A percentile compares a stretch with the other conserved stretches of the same genome.
Evolutionary conservation across 2,113 vertebrate genomes (phyloP).

Genomic region (Malurus melanocephalus): DNA sequence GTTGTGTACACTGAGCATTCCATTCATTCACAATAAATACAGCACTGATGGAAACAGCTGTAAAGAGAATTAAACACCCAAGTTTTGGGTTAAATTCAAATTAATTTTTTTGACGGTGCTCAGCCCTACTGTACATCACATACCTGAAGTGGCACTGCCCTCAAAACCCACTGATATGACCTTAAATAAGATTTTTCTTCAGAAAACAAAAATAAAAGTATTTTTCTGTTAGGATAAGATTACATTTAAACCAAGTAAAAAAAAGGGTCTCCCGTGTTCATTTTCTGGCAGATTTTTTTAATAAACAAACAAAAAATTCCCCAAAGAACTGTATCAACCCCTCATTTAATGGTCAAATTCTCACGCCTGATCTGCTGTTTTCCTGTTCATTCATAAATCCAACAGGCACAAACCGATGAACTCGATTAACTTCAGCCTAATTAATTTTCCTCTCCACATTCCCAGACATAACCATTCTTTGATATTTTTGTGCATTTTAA

Average conservation of each 20-base stretch:
- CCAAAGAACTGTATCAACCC: neutral
- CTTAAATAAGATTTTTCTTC: neutral
- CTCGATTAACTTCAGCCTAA: neutral
- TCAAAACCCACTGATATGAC: accelerated
- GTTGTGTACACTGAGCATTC: neutral
- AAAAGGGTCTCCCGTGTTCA: accelerated
- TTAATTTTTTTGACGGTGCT: neutral
- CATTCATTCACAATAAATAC: neutral
- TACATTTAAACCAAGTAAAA: neutral
- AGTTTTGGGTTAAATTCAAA: neutral
- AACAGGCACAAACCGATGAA: neutral
- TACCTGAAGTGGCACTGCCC: neutral
- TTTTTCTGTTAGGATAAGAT: neutral
- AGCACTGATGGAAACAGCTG: neutral
- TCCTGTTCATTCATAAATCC: neutral
- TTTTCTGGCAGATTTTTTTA: neutral
- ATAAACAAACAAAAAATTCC: neutral
- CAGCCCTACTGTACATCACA: neutral
- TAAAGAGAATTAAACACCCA: neutral
- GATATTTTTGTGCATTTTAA: neutral
- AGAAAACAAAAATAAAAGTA: no score
- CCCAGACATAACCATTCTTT: neutral
- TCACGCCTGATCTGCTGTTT: neutral
- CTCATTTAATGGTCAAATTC: neutral
- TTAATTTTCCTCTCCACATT: neutral